Conservation (phyloP, 2,888 invertebrate genomes). For the Willowsia nigromaculata region DNA sequence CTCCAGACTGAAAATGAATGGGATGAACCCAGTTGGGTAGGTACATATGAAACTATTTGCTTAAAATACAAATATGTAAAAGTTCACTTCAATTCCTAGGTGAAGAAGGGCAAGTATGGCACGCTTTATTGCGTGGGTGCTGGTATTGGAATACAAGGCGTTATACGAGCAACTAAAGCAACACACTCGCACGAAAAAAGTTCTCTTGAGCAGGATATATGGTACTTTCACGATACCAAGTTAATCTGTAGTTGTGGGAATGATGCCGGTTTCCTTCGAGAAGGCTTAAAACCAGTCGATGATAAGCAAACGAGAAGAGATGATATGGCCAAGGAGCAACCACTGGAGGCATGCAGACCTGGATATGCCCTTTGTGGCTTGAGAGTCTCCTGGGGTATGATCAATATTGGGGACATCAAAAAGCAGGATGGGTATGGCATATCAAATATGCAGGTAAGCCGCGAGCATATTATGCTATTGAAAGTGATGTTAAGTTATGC, state of each 20-base stretch:
- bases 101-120: neutral
- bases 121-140: constrained; percentile 20
- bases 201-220: too few relatives aligned
- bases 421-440: constrained; percentile 1
- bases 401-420: constrained; percentile 2
- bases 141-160: constrained; percentile 33
- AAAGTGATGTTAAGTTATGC: too few relatives aligned
- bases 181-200: too few relatives aligned
- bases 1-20: neutral
- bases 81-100: neutral
- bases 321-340: neutral
- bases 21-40: constrained; percentile 9
- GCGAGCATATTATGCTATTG: too few relatives aligned
- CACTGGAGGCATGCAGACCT: constrained; percentile 17
- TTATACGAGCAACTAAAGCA: too few relatives aligned
- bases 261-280: constrained; percentile 38
- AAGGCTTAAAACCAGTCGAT: neutral
- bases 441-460: constrained; percentile 29
- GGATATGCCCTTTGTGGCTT: constrained; percentile 31
- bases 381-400: constrained; percentile 27
- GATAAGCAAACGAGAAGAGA: neutral
- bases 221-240: constrained; percentile 41
- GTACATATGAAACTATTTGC: neutral
- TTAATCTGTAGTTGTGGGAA: constrained; percentile 25
- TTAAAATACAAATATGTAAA: neutral